Base-by-base conservation (phyloP, 1,140 invertebrate species). In the Carcinoscorpius rotundicauda region DNA sequence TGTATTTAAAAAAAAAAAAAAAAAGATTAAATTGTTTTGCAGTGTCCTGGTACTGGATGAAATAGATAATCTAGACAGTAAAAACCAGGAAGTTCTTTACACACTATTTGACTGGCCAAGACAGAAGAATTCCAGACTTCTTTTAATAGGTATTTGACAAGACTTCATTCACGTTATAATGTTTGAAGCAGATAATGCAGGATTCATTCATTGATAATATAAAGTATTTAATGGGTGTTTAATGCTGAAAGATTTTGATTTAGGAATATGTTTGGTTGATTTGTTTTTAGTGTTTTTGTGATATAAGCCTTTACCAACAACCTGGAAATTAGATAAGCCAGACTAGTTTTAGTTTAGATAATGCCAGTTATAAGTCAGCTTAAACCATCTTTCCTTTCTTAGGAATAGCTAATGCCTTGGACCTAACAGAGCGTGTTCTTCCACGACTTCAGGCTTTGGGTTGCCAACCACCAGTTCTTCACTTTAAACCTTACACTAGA, bases 101-200 rank as follows among this genome's bases (percentile, higher is more conserved):
- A 87, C 86, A 1, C 85, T 98, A 68, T 98, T 98, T 77, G 91
- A 94, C 74, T 97, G 93, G 92, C 90, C 94, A 0, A 81, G 86
- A 0, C 75, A 86, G 57, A 70, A 76, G 0, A 78, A 83, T 52
- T 87, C 86, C 0, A 85, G 84, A 60, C 73, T 98, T 0, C 82
- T 97, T 65, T 78, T 99, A 3, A 82, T 98, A 59, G 95, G 94
- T 51, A 29, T 29, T 29, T 29, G 29, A 29, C 29, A 29, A 29
- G 29, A 29, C 29, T 29, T 29, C 0, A 29, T 29, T 29, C 29
- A 29, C 0, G 29, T 29, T 29, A 29, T 29, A 29, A 29, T 29
- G 29, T 29, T 29, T 29, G 29, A 29, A 29, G 29, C 29, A 29
- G 29, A 29, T 29, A 29, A 29, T 29, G 29, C 29, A 29, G 29